Percentiles rank a stretch among this genome's conserved stretches.
These are phyloP conservation scores for Parazoanthus darwini DNA, from an alignment of 92 coral and sea anemone species.

Conservation along the genomic window DNA sequence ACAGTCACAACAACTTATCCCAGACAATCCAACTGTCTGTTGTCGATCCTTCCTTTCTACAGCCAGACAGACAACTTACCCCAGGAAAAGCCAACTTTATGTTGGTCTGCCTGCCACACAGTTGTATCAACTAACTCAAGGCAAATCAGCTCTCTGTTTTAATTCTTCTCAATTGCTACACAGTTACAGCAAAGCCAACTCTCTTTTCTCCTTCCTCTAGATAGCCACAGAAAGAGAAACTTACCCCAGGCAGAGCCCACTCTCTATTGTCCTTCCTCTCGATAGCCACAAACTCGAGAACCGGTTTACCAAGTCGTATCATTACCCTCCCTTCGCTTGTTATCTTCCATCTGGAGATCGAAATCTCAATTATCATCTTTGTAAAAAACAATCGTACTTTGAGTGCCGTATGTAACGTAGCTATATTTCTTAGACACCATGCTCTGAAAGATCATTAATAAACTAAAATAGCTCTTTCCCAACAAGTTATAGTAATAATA, in stretches of 20 bases:
- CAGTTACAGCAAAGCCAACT: not conserved
- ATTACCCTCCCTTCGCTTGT: conserved; percentile 34
- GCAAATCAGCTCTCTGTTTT: too few species aligned
- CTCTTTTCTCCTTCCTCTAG: not conserved
- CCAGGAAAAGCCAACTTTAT: not conserved
- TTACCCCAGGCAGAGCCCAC: conserved; percentile 84
- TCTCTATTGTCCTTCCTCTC: conserved; percentile 67
- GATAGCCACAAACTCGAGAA: conserved; percentile 78
- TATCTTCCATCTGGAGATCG: conserved; percentile 53
- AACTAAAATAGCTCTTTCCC: too few species aligned
- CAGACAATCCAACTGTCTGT: conserved; percentile 63
- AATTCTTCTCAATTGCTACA: too few species aligned
- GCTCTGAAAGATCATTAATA: too few species aligned
- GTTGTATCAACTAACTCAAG: too few species aligned
- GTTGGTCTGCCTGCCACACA: too few species aligned
- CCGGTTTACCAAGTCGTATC: conserved; percentile 57
- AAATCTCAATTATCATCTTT: not conserved
- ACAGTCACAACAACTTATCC: conserved; percentile 40
- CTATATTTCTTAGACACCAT: too few species aligned
- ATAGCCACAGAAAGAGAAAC: not conserved
- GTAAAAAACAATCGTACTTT: too few species aligned
- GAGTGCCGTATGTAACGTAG: too few species aligned
- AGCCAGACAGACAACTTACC: conserved; percentile 37
- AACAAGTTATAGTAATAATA: too few species aligned
- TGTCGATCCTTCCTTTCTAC: conserved; percentile 56